Base-by-base conservation (phyloP, 2,888 invertebrate species). In the Tricholauxania praeusta region DNA sequence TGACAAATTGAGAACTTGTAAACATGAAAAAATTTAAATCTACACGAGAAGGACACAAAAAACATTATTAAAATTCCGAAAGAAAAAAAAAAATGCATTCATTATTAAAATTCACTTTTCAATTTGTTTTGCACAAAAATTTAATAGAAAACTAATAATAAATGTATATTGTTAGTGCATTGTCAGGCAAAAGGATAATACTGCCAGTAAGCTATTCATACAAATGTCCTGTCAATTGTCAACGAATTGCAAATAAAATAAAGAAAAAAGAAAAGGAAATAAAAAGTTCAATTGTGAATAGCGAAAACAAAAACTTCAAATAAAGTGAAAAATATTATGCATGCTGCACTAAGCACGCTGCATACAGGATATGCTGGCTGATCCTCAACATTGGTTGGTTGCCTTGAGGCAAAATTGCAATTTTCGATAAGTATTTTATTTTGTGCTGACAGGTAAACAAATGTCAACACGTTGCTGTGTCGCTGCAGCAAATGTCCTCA, bases 391-490 rank as follows among this genome's bases (percentile, higher is more conserved):
- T 57, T 22, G 8, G 57, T 22, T 17, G 6, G 22, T 28, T 57
- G 57, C 57, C 57, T 22, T 5, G 12, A 57, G 28, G 57, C n/a
- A 57, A 15, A 22, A 57, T 57, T 55, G 19, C 55, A 55, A 19
- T 55, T 22, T 22, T 28, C 28, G 28, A 19, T 22, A 57, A 28
- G 57, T 28, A 39, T 39, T 57, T 57, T 57, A 57, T 57, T 57
- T 57, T 57, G 28, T 22, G 15, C 39, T 19, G 63, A 47, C 53
- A 63, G 62, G 63, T 52, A 70, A 70, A 63, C 69, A 62, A 62
- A 69, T 69, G 49, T 62, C 60, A 51, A 47, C 65, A 39, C 15
- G 53, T 19, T 55, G 60, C 49, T 59, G 48, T 53, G 48, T 53
- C 60, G 39, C 28, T 59, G 57, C 63, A 51, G 39, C 60, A 60